Base-by-base conservation (phyloP, 2,888 invertebrate genomes). In the Escarpia spicata region DNA sequence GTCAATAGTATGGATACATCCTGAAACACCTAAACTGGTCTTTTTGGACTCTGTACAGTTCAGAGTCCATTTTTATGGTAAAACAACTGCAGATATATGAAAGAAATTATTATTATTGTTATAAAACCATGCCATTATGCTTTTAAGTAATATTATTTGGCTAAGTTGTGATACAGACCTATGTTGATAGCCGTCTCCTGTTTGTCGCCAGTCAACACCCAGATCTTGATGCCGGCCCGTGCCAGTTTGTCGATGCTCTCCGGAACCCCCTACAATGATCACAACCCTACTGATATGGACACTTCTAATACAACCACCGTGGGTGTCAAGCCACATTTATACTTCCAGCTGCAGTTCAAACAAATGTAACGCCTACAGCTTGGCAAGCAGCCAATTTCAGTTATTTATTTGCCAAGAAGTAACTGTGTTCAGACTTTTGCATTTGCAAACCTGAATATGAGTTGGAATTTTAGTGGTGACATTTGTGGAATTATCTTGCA, bases 131-230 rank as follows among this genome's bases (percentile, higher is more conserved):
- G 52, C 15, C 52, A 52, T 52, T 52, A 15, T 52, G 52, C 15
- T 52, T 12, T 52, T 9, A 52, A 52, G 9, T 52, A 52, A 52
- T 52, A 52, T 52, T 52, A 52, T 52, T 15, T 52, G 52, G 0
- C 9, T 52, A 15, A 52, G 12, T 9, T 9, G 52, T 52, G 52
- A 52, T 15, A 90, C 92, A 91, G 93, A 96, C 97, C 99, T 96
- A 99, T 99, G 97, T 99, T 99, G 95, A 99, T 99, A 94, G 99
- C 99, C 43, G 99, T 99, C 97, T 99, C 99, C 94, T 99, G 99
- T 97, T 99, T 99, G 97, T 99, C 99, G 4, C 99, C 99, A 0
- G 99, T 99, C 95, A 99, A 97, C 93, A 99, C 98, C 99, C 99
- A 99, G 94, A 99, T 95, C 93, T 96, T 96, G 93, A 96, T 96